These are phyloP conservation scores for Macquaria australasica DNA, from an alignment of 2,113 vertebrate species.

Conservation along the genomic window DNA sequence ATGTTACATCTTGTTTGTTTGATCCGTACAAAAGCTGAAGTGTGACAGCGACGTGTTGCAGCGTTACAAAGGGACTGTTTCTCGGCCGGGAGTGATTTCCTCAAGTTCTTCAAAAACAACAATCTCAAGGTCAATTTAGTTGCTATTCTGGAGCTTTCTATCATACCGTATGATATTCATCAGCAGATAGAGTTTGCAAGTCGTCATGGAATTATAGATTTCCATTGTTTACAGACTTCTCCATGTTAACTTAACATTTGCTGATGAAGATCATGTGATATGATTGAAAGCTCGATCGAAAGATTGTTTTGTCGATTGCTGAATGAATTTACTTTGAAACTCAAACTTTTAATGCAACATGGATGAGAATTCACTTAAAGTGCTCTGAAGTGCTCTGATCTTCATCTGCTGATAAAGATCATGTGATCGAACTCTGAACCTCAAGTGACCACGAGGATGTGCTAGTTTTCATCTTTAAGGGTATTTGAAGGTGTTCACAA, in stretches of 20 bases:
- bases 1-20: neutral
- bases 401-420: neutral
- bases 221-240: neutral
- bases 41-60: too few species aligned
- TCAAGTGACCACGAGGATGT: too few species aligned
- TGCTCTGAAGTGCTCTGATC: too few species aligned
- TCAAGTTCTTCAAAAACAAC: neutral
- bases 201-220: neutral
- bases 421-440: too few species aligned
- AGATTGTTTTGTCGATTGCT: too few species aligned
- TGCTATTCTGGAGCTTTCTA: neutral
- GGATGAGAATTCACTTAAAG: too few species aligned
- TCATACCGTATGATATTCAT: neutral
- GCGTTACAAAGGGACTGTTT: neutral
- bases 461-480: too few species aligned
- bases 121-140: neutral
- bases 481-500: too few species aligned
- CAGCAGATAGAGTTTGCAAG: neutral
- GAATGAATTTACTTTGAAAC: too few species aligned
- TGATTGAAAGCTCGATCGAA: too few species aligned
- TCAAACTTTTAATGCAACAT: too few species aligned
- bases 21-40: neutral
- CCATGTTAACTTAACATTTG: neutral
- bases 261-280: too few species aligned
- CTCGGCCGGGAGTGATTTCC: neutral